A percentile compares a stretch with the other conserved stretches of the same genome.
Evolutionary conservation across 2,888 invertebrate species (phyloP).

Genomic region (Melanchra persicariae): DNA sequence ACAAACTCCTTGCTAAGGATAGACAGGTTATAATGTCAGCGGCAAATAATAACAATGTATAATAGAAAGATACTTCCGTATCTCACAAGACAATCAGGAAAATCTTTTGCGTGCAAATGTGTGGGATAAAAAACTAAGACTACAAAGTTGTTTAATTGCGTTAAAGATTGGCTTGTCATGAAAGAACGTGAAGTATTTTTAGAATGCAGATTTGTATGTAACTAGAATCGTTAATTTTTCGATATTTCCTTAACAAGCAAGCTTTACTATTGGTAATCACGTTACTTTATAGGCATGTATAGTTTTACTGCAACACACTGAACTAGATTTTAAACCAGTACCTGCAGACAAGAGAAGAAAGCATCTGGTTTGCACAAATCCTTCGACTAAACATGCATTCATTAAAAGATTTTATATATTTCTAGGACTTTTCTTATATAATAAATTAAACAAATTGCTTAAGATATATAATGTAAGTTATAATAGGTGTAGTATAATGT

Average conservation of each 20-base stretch:
- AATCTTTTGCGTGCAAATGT: slow-evolving; percentile 15
- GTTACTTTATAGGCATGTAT: no score
- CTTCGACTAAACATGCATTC: no score
- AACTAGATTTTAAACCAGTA: no score
- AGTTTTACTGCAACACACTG: no score
- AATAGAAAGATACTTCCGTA: slow-evolving; percentile 43
- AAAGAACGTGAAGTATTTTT: not conserved
- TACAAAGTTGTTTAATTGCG: slow-evolving; percentile 15
- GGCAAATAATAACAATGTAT: slow-evolving; percentile 49
- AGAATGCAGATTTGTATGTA: not conserved
- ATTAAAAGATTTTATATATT: no score
- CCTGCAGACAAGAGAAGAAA: no score
- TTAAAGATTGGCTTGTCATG: not conserved
- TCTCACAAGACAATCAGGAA: slow-evolving; percentile 47
- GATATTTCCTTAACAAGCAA: not conserved
- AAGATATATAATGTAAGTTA: no score
- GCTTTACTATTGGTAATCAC: no score
- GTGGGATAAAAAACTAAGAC: slow-evolving; percentile 4
- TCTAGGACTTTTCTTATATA: no score
- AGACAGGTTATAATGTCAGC: slow-evolving; percentile 32
- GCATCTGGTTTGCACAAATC: no score
- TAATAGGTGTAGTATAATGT: no score
- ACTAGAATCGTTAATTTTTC: not conserved
- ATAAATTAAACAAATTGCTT: no score
- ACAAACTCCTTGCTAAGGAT: slow-evolving; percentile 46